A percentile compares a stretch with the other conserved stretches of the same genome.
phyloP scores from a whole-genome alignment of 2,888 invertebrate species.

The Chymomyza caudatula region DNA sequence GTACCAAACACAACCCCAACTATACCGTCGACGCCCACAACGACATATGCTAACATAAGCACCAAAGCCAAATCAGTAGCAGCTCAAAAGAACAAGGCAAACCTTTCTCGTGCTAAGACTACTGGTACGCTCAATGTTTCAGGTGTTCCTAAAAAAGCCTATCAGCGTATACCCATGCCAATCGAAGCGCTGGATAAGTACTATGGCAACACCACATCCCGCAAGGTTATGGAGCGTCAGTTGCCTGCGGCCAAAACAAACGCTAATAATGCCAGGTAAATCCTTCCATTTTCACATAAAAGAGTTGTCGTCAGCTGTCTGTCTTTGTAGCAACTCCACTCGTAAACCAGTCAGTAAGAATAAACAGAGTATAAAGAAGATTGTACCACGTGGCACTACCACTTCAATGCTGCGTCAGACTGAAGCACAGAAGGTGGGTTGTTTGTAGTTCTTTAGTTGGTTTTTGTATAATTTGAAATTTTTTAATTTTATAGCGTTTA shows the following conservation, averaged over 20 bases:
- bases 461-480: conserved; percentile 3
- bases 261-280: not conserved
- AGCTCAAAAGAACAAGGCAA: not conserved
- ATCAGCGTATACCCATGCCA: not conserved
- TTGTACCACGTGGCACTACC: conserved; percentile 47
- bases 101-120: not conserved
- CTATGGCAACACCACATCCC: not conserved
- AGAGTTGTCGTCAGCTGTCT: conserved; percentile 4
- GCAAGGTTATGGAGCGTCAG: not conserved
- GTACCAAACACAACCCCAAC: not conserved
- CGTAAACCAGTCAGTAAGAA: not conserved
- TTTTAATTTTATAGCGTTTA: conserved; percentile 37
- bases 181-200: not conserved
- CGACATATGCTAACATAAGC: not conserved
- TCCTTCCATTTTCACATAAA: not conserved
- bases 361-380: not conserved
- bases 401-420: conserved; percentile 62
- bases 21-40: not conserved
- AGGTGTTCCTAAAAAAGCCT: not conserved
- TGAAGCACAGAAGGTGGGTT: conserved; percentile 71
- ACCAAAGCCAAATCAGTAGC: not conserved
- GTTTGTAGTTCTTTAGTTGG: conserved; percentile 25
- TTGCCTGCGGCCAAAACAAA: not conserved
- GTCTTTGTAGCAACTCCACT: not conserved
- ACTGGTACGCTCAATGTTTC: not conserved